phyloP scores from a whole-genome alignment of 2,888 invertebrate genomes.

The Hypomecis atomaria region DNA sequence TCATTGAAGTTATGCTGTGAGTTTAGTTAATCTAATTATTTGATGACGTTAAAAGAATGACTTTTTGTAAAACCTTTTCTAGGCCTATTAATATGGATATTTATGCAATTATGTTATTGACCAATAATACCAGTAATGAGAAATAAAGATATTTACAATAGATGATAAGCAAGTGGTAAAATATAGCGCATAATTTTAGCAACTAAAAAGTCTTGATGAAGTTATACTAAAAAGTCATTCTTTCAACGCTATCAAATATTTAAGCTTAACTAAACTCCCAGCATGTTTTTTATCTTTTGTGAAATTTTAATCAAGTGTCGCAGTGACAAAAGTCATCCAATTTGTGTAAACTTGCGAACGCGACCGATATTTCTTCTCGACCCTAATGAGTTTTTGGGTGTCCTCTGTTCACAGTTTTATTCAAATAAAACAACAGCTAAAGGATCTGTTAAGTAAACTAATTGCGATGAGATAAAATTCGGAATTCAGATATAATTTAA shows the following conservation, averaged over 20 bases:
- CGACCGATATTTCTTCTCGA: conserved; percentile 25
- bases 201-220: too few species aligned
- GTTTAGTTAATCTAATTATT: too few species aligned
- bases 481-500: conserved; percentile 3
- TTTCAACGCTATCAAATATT: conserved; percentile 1
- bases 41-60: too few species aligned
- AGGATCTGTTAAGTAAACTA: conserved; percentile 9
- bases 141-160: too few species aligned
- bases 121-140: too few species aligned
- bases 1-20: too few species aligned
- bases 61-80: too few species aligned
- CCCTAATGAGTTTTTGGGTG: conserved; percentile 25
- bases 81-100: too few species aligned
- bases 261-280: conserved; percentile 4
- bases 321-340: conserved; percentile 22
- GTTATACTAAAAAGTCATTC: too few species aligned
- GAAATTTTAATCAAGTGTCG: conserved; percentile 24
- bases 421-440: conserved; percentile 26
- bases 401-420: conserved; percentile 26
- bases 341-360: conserved; percentile 23
- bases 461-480: background rate
- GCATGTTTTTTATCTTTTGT: conserved; percentile 14
- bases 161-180: too few species aligned
- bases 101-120: too few species aligned
- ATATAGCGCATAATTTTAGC: too few species aligned